Evolutionary conservation across 1,140 invertebrate species (phyloP), one percentile per base, ranked within the genome.

Genomic region (Drosophila nigrodunni): DNA sequence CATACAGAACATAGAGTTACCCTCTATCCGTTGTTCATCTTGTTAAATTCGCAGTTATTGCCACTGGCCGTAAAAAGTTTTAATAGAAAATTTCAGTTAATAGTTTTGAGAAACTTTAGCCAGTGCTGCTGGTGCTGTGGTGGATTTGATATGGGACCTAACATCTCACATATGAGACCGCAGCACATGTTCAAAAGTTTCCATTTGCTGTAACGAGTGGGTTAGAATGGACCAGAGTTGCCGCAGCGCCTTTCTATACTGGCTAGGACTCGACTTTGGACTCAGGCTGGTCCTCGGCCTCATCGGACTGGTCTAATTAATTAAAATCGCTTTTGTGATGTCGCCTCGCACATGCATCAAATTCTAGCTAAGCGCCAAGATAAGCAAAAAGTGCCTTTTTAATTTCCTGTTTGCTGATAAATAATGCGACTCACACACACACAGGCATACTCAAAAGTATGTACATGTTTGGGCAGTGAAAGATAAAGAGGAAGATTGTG

Each of bases 401-500:
- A 89, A 89, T 89, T 89, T 89, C 85, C 85, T 89, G 85, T 89
- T 83, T 89, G 85, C 80, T 85, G 85, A 89, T 89, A 89, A 89
- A 89, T 89, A 89, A 89, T 89, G 74, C 67, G 35, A 39, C 44
- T 49, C 62, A 68, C 52, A 47, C 39, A 60, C n/a, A 54, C 13
- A 61, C 11, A 67, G 18, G n/a, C n/a, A 57, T 37, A 15, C 25
- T 30, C 6, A 4, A 30, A 30, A 5, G 25, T 30, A 30, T 30
- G 25, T 25, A 44, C 43, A 67, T 46, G 68, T 54, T 18, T 35
- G 68, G 50, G 50, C 8, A 35, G 1, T 30, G 65, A 8, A 10
- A 39, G 43, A 41, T 11, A 46, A 34, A 10, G 66, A 60, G 25
- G 37, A 58, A 65, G 64, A 64, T 80, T 57, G 58, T 54, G 39